Base-by-base conservation (phyloP, 2,797 vertebrate species). In the Masticophis lateralis region DNA sequence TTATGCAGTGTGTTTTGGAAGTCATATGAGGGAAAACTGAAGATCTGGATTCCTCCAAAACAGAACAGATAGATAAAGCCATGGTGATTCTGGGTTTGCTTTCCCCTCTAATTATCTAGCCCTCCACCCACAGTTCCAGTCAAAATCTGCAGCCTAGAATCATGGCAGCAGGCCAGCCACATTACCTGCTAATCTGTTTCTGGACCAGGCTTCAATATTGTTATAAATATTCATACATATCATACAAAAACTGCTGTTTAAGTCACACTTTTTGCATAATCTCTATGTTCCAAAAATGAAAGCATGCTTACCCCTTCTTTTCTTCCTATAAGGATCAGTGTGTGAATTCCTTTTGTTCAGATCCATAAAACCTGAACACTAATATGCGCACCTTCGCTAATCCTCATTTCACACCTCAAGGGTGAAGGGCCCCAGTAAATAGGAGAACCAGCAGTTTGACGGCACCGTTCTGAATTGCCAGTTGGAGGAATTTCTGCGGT, bases 201-300 rank as follows among this genome's bases (percentile, higher is more conserved):
- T 96, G 96, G 94, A 61, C 91, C 93, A 96, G 94, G 96, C 96
- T 97, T 96, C 96, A 94, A 95, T 61, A 97, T 96, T 96, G 96
- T 96, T 97, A 98, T 98, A 97, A 98, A 98, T 98, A 98, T 98
- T 98, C 97, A 98, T 97, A 95, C 53, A 94, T 93, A 94, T 96
- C 96, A 97, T 88, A 93, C 87, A 97, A 96, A 97, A 97, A 96
- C 95, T 96, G 96, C 91, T 93, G 96, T 97, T 98, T 97, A 79
- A 98, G 97, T 97, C 96, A 96, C 94, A 97, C 95, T 97, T 97
- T 97, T 96, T 96, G 97, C 97, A 98, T 97, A 97, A 97, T 96
- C 97, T 97, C 97, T 97, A 97, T 97, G 95, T 96, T 97, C 92
- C 94, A 95, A 97, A 97, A 97, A 97, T 96, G 94, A 97, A 97